phyloP scores from a whole-genome alignment of 1,140 invertebrate species.

The Zaprionus lachaisei region DNA sequence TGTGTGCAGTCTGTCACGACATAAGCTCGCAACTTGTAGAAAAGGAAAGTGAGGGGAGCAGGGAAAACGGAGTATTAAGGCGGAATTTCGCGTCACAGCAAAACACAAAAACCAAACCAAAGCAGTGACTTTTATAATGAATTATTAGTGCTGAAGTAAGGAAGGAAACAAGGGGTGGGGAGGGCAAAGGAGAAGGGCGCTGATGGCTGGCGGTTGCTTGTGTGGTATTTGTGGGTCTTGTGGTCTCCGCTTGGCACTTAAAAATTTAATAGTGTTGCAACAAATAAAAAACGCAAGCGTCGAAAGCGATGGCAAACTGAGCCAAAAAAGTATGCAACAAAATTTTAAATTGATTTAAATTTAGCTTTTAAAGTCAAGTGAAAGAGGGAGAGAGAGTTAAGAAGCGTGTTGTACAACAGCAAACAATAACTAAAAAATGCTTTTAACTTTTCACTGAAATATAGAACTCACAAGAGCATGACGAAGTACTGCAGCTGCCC shows the following conservation, averaged over 20 bases:
- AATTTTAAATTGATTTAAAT: constrained; percentile 76
- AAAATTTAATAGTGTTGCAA: constrained; percentile 77
- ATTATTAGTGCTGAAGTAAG: constrained; percentile 69
- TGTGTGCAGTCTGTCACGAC: constrained; percentile 82
- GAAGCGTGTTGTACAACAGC: background rate
- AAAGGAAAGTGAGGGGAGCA: background rate
- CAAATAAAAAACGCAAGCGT: constrained; percentile 40
- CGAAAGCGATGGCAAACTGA: constrained; percentile 28
- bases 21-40: constrained; percentile 65
- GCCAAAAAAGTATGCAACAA: constrained; percentile 54
- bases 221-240: constrained; percentile 77
- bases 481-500: constrained; percentile 16
- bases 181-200: background rate
- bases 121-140: constrained; percentile 82
- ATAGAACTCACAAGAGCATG: constrained; percentile 27
- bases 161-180: background rate
- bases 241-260: constrained; percentile 73
- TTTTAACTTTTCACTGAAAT: constrained; percentile 30
- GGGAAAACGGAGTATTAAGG: constrained; percentile 37
- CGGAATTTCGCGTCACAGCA: constrained; percentile 73
- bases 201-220: constrained; percentile 58
- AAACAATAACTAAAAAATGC: constrained; percentile 24
- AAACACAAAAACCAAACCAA: constrained; percentile 82
- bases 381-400: background rate
- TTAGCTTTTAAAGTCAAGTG: constrained; percentile 35